Conservation (phyloP, 2,113 vertebrate species). For the Pampusana beccarii region DNA sequence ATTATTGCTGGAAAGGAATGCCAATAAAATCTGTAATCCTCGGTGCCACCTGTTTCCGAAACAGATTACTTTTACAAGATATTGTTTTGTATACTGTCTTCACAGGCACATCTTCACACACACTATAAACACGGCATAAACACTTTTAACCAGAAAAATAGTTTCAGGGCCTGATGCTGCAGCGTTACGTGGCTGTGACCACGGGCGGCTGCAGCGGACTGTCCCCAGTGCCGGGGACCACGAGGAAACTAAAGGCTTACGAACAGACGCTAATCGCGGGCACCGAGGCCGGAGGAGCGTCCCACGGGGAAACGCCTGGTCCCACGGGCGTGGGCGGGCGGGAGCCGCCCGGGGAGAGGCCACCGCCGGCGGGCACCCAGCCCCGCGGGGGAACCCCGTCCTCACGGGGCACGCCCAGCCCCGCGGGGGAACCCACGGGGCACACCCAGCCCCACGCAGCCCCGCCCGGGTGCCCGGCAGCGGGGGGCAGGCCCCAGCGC, state of each 20-base stretch:
- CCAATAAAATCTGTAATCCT: background rate
- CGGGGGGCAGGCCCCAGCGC: background rate
- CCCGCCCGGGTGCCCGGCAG: too few species aligned
- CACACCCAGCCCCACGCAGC: too few species aligned
- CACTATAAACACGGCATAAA: background rate
- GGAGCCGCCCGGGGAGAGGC: background rate
- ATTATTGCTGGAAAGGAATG: background rate
- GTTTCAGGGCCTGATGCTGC: background rate
- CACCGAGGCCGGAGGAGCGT: background rate
- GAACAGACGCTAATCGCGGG: accelerated
- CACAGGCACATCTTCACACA: accelerated
- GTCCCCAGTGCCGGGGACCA: accelerated
- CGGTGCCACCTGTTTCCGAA: background rate
- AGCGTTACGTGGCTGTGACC: accelerated
- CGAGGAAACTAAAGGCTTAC: accelerated
- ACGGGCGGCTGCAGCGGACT: background rate
- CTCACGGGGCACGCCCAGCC: background rate
- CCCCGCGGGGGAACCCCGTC: too few species aligned
- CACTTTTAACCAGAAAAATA: accelerated
- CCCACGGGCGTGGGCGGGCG: background rate
- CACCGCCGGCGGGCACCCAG: background rate
- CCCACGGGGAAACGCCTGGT: background rate
- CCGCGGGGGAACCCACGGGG: too few species aligned
- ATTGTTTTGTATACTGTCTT: accelerated
- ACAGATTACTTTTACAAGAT: background rate